Evolutionary conservation across 2,797 vertebrate genomes (phyloP).

Genomic region (Epinephelus awoara): DNA sequence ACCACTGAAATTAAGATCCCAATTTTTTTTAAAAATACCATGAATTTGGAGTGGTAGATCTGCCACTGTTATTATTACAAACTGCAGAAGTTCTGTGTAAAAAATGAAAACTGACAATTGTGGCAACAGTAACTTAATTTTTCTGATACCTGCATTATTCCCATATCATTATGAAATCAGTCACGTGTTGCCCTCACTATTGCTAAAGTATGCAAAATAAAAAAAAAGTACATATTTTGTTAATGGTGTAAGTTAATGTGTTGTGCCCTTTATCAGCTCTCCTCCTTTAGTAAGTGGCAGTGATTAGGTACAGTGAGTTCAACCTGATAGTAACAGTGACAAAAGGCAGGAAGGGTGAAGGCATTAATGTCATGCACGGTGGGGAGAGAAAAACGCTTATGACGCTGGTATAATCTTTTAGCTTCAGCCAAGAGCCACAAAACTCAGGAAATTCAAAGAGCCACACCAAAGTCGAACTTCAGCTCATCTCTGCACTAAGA

Average conservation of each 20-base stretch:
- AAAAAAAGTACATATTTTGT: too few species aligned
- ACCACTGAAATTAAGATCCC: too few species aligned
- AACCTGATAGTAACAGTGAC: not conserved
- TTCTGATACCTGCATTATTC: not conserved
- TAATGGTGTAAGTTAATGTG: not conserved
- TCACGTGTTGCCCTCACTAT: not conserved
- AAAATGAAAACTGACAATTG: not conserved
- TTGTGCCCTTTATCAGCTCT: not conserved
- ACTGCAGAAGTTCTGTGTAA: not conserved
- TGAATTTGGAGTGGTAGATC: not conserved
- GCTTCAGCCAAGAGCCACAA: conserved; percentile 55
- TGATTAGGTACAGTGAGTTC: conserved; percentile 6
- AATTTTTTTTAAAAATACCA: not conserved
- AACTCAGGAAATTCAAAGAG: conserved; percentile 46
- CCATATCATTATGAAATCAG: not conserved
- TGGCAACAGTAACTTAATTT: not conserved
- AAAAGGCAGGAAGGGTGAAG: conserved; percentile 39
- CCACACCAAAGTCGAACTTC: conserved; percentile 49
- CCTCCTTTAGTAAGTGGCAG: not conserved
- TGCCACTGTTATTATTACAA: not conserved
- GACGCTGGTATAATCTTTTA: conserved; percentile 28
- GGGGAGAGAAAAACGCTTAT: conserved; percentile 15
- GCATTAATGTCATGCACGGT: conserved; percentile 5
- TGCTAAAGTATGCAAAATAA: not conserved
- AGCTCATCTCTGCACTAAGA: not conserved